Conservation (phyloP, 2,113 vertebrate species). For the Chaetops frenatus region DNA sequence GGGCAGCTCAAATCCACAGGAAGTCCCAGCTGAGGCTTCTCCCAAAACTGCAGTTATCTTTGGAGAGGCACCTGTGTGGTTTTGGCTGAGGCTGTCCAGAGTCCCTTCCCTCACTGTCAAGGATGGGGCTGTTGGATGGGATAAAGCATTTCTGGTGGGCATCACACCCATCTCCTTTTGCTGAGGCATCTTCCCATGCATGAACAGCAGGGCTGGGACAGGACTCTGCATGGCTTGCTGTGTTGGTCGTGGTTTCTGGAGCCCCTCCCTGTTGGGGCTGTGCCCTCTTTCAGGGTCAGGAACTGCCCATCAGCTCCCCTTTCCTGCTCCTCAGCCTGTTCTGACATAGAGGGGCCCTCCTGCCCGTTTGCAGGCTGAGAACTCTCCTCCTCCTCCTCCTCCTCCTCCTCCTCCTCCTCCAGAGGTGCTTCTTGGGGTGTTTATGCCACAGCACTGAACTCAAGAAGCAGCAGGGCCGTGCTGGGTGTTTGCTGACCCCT, state of each 20-base stretch:
- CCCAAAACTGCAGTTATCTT: rapidly evolving
- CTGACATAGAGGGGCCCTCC: rapidly evolving
- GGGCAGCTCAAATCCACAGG: background rate
- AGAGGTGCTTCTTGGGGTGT: background rate
- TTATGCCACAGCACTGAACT: rapidly evolving
- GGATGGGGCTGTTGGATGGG: background rate
- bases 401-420: background rate
- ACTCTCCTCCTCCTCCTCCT: background rate
- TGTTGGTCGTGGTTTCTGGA: background rate
- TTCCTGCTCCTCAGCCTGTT: background rate
- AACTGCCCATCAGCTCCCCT: background rate
- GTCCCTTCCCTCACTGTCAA: background rate
- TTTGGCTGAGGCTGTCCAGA: background rate
- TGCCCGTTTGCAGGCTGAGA: background rate
- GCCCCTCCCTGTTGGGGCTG: background rate
- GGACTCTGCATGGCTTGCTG: background rate
- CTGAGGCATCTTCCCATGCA: background rate
- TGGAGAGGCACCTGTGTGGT: rapidly evolving
- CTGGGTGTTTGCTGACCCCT: background rate
- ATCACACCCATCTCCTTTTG: background rate
- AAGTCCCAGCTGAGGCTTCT: rapidly evolving
- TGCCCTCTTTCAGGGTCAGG: background rate
- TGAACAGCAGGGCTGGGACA: rapidly evolving
- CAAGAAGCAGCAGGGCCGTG: rapidly evolving
- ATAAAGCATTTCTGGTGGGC: background rate